Evolutionary conservation across 2,888 invertebrate genomes (phyloP).

Genomic region (Nemapogon koenigi): DNA sequence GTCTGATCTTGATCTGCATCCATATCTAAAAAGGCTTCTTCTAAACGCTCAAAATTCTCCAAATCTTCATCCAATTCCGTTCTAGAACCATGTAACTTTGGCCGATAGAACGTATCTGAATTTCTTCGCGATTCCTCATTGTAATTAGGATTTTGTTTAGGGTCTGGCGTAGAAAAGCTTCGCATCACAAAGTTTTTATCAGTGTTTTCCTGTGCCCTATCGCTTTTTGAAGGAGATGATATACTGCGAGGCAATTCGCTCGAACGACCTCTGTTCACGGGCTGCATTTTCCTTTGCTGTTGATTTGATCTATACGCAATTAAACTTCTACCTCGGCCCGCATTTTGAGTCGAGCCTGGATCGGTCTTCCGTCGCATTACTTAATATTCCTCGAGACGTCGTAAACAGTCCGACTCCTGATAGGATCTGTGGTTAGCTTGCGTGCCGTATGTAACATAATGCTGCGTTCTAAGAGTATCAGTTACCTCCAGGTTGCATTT

Average conservation of each 20-base stretch:
- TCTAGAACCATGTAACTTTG: conserved; percentile 40
- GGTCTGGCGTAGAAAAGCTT: conserved; percentile 49
- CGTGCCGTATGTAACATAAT: conserved; percentile 35
- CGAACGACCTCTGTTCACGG: conserved; percentile 22
- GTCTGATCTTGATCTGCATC: conserved; percentile 45
- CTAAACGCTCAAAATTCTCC: conserved; percentile 49
- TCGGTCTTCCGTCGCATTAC: conserved; percentile 43
- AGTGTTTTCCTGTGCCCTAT: conserved; percentile 19
- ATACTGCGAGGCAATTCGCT: conserved; percentile 42
- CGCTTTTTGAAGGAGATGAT: conserved; percentile 34
- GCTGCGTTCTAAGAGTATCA: conserved; percentile 41
- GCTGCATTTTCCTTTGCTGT: conserved; percentile 40
- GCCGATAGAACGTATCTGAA: conserved; percentile 41
- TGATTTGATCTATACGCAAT: conserved; percentile 46
- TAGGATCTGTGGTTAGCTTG: conserved; percentile 31
- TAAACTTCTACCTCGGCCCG: conserved; percentile 38
- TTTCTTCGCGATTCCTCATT: conserved; percentile 35
- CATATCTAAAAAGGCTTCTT: conserved; percentile 49
- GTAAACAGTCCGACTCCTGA: conserved; percentile 17
- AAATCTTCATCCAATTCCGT: conserved; percentile 49
- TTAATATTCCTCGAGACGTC: not conserved
- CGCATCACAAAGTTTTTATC: conserved; percentile 36
- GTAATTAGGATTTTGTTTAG: conserved; percentile 22
- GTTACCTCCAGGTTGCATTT: conserved; percentile 38
- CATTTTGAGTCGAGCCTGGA: conserved; percentile 24